A percentile compares a stretch with the other conserved stretches of the same genome.
These are phyloP conservation scores for Thecophora atra DNA, from an alignment of 2,888 invertebrate species.

Conservation along the genomic window DNA sequence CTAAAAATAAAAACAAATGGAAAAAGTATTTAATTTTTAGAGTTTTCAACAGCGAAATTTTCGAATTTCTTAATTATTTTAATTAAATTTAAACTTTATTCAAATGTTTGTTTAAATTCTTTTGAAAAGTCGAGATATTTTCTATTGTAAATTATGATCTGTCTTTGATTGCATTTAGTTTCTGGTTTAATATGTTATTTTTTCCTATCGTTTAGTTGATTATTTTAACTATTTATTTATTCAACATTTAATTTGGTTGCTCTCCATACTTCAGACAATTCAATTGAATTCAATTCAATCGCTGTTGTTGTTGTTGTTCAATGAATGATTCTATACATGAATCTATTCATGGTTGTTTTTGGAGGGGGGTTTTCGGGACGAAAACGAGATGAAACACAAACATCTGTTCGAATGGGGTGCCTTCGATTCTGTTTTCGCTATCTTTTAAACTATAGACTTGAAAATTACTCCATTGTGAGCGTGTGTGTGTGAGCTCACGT, in stretches of 20 bases:
- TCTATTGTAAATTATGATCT: not conserved
- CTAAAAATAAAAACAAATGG: too few species aligned
- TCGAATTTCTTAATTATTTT: not conserved
- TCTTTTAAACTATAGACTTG: constrained; percentile 7
- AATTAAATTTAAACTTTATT: too few species aligned
- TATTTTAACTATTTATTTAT: not conserved
- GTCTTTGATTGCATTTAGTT: not conserved
- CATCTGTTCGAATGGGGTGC: not conserved
- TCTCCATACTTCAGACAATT: not conserved
- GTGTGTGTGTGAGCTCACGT: not conserved
- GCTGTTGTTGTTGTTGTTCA: not conserved
- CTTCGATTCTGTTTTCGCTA: not conserved
- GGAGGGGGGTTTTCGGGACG: too few species aligned
- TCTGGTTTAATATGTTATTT: not conserved
- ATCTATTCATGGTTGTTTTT: too few species aligned
- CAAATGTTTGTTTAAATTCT: too few species aligned
- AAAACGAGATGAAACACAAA: not conserved
- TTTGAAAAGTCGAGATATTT: not conserved
- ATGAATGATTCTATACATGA: too few species aligned
- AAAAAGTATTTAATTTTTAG: too few species aligned
- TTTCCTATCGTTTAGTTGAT: not conserved
- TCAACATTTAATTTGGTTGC: constrained; percentile 8
- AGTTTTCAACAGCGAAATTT: not conserved
- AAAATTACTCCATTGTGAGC: not conserved
- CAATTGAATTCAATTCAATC: constrained; percentile 1